These are phyloP conservation scores for Callospermophilus lateralis DNA, from an alignment of 2,113 vertebrate species.

Conservation along the genomic window DNA sequence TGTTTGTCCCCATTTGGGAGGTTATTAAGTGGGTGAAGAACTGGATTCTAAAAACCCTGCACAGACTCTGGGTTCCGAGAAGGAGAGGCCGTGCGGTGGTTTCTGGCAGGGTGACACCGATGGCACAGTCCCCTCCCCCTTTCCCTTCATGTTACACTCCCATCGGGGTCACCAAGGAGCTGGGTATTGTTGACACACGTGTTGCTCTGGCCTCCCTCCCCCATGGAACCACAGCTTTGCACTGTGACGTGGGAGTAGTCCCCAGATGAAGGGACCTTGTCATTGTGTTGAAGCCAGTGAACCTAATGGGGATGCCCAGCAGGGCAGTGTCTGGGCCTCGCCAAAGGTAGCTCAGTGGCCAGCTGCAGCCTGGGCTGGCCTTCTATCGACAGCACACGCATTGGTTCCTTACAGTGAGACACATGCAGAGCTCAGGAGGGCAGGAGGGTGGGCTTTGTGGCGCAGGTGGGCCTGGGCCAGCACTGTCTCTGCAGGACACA, in stretches of 20 bases:
- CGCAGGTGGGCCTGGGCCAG: not conserved
- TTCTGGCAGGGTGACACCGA: not conserved
- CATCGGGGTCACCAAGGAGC: accelerated
- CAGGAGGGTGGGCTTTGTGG: accelerated
- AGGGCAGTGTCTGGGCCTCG: not conserved
- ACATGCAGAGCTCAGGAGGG: no score
- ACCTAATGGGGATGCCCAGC: accelerated
- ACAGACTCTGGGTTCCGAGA: no score
- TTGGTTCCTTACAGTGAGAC: not conserved
- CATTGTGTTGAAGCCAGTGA: no score
- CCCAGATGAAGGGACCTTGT: no score
- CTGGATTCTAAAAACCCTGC: accelerated
- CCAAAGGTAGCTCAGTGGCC: not conserved
- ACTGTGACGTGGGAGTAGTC: not conserved
- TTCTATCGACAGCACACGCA: accelerated
- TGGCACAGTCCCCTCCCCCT: not conserved
- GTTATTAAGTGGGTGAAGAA: accelerated
- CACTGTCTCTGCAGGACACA: not conserved
- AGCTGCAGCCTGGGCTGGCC: not conserved
- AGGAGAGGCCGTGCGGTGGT: not conserved
- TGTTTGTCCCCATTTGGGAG: no score
- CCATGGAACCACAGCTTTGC: accelerated
- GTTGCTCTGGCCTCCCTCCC: not conserved
- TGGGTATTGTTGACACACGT: not conserved
- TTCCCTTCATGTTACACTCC: accelerated